These are phyloP conservation scores for Echinops telfairi DNA, from an alignment of 2,113 vertebrate genomes.

Conservation along the genomic window DNA sequence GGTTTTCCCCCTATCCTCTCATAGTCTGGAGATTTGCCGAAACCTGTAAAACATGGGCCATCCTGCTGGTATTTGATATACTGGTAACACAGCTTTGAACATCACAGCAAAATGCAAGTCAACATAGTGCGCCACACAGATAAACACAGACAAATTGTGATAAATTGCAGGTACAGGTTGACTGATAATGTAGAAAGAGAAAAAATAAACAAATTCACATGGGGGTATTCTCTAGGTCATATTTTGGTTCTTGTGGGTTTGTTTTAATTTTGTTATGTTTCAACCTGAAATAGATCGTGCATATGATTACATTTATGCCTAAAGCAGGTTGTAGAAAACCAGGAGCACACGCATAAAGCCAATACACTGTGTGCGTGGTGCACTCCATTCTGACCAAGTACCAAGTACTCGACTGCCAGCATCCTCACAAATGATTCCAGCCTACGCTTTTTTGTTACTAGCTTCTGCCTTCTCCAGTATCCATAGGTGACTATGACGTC, in stretches of 20 bases:
- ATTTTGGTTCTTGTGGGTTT: no score
- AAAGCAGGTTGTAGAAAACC: background rate
- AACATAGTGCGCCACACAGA: background rate
- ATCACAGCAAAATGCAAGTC: background rate
- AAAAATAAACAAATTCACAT: no score
- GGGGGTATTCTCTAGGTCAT: no score
- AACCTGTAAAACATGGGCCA: background rate
- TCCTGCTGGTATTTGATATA: background rate
- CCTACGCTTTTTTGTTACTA: background rate
- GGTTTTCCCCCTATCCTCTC: background rate
- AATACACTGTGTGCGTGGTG: background rate
- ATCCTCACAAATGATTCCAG: no score
- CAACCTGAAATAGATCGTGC: background rate
- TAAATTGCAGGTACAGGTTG: background rate
- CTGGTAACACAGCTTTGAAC: background rate
- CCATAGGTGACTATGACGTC: background rate
- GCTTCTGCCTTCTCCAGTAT: background rate
- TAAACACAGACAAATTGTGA: background rate
- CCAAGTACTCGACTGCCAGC: background rate
- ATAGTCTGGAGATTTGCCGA: background rate
- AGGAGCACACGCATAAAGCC: background rate
- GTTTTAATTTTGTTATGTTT: no score
- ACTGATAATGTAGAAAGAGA: background rate
- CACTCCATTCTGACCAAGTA: background rate
- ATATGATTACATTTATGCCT: background rate